A percentile compares a stretch with the other conserved stretches of the same genome.
phyloP scores from a whole-genome alignment of 2,797 vertebrate genomes.

The Mionectes olivaceus region DNA sequence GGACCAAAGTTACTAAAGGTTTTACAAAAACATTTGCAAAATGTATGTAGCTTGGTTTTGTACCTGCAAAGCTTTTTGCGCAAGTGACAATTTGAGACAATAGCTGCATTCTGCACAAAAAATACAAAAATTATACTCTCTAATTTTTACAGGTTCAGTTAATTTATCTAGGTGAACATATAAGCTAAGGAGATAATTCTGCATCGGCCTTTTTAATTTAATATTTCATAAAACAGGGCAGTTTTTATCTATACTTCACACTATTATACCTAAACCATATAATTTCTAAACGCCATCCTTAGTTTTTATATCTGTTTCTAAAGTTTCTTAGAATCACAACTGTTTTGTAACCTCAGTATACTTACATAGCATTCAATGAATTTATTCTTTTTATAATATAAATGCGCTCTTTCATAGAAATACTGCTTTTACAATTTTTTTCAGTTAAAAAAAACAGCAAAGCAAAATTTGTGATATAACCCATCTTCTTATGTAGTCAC shows the following conservation, averaged over 20 bases:
- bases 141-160: neutral
- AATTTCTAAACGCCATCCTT: neutral
- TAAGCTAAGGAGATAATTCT: neutral
- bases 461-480: neutral
- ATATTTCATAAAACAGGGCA: neutral
- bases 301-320: neutral
- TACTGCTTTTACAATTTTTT: neutral
- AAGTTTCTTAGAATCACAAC: neutral
- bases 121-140: neutral
- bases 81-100: neutral
- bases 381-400: neutral
- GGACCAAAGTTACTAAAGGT: conserved; percentile 68
- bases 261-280: neutral
- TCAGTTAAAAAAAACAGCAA: conserved; percentile 5
- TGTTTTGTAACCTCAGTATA: neutral
- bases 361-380: neutral
- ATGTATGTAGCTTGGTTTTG: conserved; percentile 25
- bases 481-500: conserved; percentile 3
- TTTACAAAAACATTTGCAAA: conserved; percentile 67
- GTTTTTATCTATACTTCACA: neutral
- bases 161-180: neutral
- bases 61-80: conserved; percentile 27
- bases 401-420: neutral
- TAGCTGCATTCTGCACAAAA: neutral
- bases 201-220: neutral